These are phyloP conservation scores for Asarcornis scutulata DNA, from an alignment of 2,113 vertebrate genomes.

Conservation along the genomic window DNA sequence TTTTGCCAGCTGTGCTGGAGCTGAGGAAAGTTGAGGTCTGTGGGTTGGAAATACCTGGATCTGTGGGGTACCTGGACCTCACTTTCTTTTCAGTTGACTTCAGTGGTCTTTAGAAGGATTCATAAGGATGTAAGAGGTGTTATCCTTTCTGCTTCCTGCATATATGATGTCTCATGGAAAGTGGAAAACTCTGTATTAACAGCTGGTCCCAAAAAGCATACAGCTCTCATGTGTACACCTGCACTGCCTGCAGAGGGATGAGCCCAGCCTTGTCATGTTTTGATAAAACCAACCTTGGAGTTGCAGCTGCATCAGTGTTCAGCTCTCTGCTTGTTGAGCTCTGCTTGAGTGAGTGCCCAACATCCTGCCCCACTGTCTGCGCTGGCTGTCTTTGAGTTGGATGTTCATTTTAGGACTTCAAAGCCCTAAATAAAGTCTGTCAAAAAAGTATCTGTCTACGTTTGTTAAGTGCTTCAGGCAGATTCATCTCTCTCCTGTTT, in stretches of 20 bases:
- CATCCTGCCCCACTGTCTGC: neutral
- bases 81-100: neutral
- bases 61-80: neutral
- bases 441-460: neutral
- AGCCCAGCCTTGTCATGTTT: neutral
- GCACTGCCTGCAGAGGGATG: rapidly evolving
- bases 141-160: neutral
- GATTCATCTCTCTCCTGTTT: neutral
- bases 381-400: neutral
- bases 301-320: neutral
- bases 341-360: neutral
- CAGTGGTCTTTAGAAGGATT: neutral
- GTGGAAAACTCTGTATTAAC: neutral
- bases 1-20: neutral
- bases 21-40: neutral
- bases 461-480: neutral
- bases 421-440: neutral
- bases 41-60: neutral
- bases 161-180: neutral
- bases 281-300: neutral
- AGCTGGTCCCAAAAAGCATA: neutral
- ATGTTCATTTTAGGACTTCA: conserved; percentile 1
- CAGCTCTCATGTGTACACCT: neutral
- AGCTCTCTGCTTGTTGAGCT: neutral
- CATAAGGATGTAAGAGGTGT: neutral